These are phyloP conservation scores for Chaetodon trifasciatus DNA, from an alignment of 2,797 vertebrate genomes.

Conservation along the genomic window DNA sequence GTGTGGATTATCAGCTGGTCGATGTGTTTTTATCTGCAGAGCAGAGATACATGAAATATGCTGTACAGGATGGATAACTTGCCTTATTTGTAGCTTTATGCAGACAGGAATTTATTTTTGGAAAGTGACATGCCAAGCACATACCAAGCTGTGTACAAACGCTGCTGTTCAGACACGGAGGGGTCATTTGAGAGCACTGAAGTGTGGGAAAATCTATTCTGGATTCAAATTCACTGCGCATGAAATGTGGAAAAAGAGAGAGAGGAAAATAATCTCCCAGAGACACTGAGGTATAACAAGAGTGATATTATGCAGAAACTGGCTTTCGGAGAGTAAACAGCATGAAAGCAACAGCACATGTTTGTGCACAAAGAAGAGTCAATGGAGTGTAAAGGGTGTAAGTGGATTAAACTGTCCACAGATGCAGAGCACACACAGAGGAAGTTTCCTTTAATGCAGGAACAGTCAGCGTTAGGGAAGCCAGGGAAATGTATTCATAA, in stretches of 20 bases:
- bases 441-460: background rate
- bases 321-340: slow-evolving; percentile 4
- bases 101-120: slow-evolving; percentile 38
- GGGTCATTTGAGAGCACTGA: slow-evolving; percentile 3
- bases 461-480: background rate
- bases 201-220: slow-evolving; percentile 23
- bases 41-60: background rate
- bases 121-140: slow-evolving; percentile 29
- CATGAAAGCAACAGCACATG: background rate
- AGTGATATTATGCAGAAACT: background rate
- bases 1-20: slow-evolving; percentile 6
- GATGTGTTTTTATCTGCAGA: background rate
- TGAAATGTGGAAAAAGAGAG: background rate
- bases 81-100: background rate
- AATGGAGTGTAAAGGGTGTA: background rate
- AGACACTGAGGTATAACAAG: background rate
- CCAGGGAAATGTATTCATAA: background rate
- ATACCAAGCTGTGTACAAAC: slow-evolving; percentile 12
- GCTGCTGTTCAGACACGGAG: background rate
- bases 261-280: background rate
- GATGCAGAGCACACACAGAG: background rate
- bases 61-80: background rate
- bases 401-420: background rate
- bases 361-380: background rate
- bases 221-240: background rate